These are phyloP conservation scores for Tetragnatha versicolor DNA, from an alignment of 1,140 invertebrate genomes.

Conservation along the genomic window DNA sequence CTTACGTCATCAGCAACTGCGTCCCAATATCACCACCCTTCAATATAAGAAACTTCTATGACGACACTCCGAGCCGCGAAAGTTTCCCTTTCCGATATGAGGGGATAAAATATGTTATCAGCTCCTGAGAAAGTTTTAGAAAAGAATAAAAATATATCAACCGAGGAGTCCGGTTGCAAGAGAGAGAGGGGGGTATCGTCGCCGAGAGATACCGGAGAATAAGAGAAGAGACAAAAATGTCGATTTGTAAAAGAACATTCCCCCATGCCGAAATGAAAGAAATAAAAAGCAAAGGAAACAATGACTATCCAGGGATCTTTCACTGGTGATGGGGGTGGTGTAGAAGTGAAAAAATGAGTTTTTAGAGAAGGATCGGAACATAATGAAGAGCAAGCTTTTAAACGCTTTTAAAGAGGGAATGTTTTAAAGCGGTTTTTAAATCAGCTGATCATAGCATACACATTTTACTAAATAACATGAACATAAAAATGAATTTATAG, in stretches of 20 bases:
- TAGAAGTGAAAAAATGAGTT: no score
- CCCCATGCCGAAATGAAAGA: slow-evolving; percentile 32
- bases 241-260: slow-evolving; percentile 45
- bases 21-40: no score
- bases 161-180: slow-evolving; percentile 15
- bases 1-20: no score
- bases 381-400: no score
- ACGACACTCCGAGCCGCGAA: not conserved
- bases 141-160: slow-evolving; percentile 35
- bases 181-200: slow-evolving; percentile 21
- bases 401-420: no score
- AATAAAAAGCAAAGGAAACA: slow-evolving; percentile 36
- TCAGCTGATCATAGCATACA: no score
- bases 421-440: no score
- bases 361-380: no score
- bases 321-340: slow-evolving; percentile 6
- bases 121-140: slow-evolving; percentile 18
- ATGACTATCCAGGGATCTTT: slow-evolving; percentile 39
- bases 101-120: slow-evolving; percentile 40
- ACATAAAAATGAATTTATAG: no score
- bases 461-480: no score
- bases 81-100: slow-evolving; percentile 12
- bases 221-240: slow-evolving; percentile 42
- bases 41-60: no score
- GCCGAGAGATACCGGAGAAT: slow-evolving; percentile 32